Conservation (phyloP, 1,140 invertebrate species). For the Dryas iulia region DNA sequence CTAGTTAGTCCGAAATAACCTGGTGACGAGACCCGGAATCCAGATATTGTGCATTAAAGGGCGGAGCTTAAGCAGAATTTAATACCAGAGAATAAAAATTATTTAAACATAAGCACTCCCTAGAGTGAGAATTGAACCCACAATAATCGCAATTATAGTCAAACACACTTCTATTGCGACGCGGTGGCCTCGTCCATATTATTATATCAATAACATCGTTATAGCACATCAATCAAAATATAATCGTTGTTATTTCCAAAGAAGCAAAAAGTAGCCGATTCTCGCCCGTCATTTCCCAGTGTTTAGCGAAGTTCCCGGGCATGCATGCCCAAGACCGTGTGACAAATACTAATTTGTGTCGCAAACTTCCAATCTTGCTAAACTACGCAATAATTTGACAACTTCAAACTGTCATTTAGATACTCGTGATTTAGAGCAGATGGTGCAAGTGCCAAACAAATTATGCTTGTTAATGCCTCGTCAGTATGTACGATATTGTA, state of each 20-base stretch:
- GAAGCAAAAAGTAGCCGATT: conserved; percentile 12
- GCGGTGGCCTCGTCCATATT: no score
- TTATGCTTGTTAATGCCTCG: conserved; percentile 27
- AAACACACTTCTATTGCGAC: no score
- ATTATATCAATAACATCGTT: not conserved
- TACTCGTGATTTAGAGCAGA: conserved; percentile 58
- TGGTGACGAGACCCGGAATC: no score
- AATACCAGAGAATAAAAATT: no score
- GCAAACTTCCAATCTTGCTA: conserved; percentile 49
- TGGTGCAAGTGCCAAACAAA: conserved; percentile 64
- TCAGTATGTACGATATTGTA: not conserved
- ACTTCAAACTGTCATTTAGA: conserved; percentile 73
- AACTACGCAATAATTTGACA: conserved; percentile 69
- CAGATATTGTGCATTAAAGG: no score
- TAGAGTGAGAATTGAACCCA: no score
- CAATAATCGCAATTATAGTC: no score
- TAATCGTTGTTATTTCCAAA: not conserved
- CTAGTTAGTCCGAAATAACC: no score
- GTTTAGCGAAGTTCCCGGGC: conserved; percentile 16
- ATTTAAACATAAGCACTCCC: no score
- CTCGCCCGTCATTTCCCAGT: conserved; percentile 12
- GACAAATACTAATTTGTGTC: conserved; percentile 44
- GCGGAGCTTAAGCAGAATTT: no score
- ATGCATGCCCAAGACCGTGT: conserved; percentile 28
- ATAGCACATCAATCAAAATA: not conserved